A percentile compares a stretch with the other conserved stretches of the same genome.
These are phyloP conservation scores for Heliconius erato DNA, from an alignment of 2,888 invertebrate genomes.

Conservation along the genomic window DNA sequence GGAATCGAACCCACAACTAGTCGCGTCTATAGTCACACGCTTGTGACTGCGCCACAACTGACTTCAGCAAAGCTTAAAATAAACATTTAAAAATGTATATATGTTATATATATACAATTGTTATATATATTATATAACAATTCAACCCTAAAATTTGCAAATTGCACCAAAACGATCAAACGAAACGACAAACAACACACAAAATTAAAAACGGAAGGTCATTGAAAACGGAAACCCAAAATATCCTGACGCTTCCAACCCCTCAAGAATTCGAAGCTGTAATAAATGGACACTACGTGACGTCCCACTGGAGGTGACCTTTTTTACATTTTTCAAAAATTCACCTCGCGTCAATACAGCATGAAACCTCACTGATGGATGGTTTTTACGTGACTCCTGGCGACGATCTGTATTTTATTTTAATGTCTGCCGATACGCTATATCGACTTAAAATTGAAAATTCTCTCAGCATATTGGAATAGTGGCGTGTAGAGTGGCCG, in stretches of 20 bases:
- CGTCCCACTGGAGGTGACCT: constrained; percentile 69
- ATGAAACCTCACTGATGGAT: constrained; percentile 77
- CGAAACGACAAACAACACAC: constrained; percentile 61
- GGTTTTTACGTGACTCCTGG: constrained; percentile 81
- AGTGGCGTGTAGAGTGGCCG: constrained; percentile 30
- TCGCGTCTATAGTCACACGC: too few relatives aligned
- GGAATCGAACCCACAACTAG: too few relatives aligned
- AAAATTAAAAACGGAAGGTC: constrained; percentile 64
- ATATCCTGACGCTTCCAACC: constrained; percentile 55
- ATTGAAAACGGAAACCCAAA: constrained; percentile 53
- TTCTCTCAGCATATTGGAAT: constrained; percentile 74
- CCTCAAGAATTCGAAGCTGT: constrained; percentile 71
- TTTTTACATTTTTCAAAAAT: constrained; percentile 85
- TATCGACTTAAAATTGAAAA: constrained; percentile 83
- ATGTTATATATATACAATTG: neutral
- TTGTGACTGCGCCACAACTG: too few relatives aligned
- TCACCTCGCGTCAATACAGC: constrained; percentile 76
- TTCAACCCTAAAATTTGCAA: neutral
- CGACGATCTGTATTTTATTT: constrained; percentile 73
- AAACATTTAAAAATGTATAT: neutral
- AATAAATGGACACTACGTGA: constrained; percentile 82
- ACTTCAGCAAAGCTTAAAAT: neutral
- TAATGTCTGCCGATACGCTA: constrained; percentile 67
- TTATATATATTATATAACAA: neutral
- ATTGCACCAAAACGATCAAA: constrained; percentile 46